phyloP scores from a whole-genome alignment of 2,888 invertebrate species.

The Andricus quercusramuli region DNA sequence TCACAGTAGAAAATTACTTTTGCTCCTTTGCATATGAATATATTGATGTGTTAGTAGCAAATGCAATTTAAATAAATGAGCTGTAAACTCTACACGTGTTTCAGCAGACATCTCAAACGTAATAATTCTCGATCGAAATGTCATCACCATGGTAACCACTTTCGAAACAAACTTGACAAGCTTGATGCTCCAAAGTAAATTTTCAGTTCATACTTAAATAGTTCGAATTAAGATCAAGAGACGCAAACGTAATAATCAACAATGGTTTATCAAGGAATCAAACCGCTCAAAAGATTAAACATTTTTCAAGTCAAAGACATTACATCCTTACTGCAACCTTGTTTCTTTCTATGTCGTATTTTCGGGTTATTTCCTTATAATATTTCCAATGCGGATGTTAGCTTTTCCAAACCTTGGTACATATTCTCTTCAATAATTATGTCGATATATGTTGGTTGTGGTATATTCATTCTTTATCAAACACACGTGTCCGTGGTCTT shows the following conservation, averaged over 20 bases:
- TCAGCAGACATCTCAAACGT: background rate
- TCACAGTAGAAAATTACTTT: background rate
- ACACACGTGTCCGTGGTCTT: slow-evolving; percentile 50
- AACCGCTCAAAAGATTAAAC: slow-evolving; percentile 42
- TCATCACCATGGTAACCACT: background rate
- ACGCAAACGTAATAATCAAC: background rate
- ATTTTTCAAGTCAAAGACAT: slow-evolving; percentile 71
- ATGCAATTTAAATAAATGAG: background rate
- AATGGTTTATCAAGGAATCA: background rate
- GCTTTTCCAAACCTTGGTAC: slow-evolving; percentile 55
- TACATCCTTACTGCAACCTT: slow-evolving; percentile 58
- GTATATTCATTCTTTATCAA: slow-evolving; percentile 51
- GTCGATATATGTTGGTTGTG: slow-evolving; percentile 1
- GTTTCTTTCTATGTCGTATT: slow-evolving; percentile 58
- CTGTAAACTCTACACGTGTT: background rate
- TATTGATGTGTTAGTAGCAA: background rate
- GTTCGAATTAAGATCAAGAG: background rate
- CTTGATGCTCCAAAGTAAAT: background rate
- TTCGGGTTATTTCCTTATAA: slow-evolving; percentile 64
- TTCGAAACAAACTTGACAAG: background rate
- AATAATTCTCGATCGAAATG: background rate
- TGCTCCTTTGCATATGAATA: background rate
- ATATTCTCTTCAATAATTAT: slow-evolving; percentile 57
- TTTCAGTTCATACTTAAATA: background rate
- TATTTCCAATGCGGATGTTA: slow-evolving; percentile 52